Base-by-base conservation (phyloP, 1,140 invertebrate species). In the Drosophila parabipectinata region DNA sequence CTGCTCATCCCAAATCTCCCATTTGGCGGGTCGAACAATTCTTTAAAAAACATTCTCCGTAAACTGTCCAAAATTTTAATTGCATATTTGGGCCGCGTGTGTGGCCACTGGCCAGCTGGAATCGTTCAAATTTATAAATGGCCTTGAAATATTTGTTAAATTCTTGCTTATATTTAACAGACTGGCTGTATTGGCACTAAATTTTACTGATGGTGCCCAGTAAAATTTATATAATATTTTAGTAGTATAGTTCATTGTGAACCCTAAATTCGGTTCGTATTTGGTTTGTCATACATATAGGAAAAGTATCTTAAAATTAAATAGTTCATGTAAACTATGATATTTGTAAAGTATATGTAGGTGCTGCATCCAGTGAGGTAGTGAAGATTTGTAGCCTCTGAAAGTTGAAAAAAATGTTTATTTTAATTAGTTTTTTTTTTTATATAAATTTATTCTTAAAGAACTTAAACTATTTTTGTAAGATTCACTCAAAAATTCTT, bases 131-230 rank as follows among this genome's bases (percentile, higher is more conserved):
- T 51, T 51, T 64, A 6, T 18, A 26, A 64, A 64, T 26, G 0
- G 37, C 18, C 9, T 30, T 57, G 14, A 50, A 56, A 34, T 32
- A 57, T 57, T 48, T 56, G 12, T 24, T 28, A 18, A 24, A 45
- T 44, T 28, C 8, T 39, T 58, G 48, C 66, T 71, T 72, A 59
- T 51, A 71, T 72, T 71, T 59, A 71, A 72, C 54, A 72, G 66
- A 71, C 66, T 52, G 66, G 64, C 53, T 66, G 64, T 7, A 37
- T 39, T 37, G 59, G 28, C 48, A 28, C 32, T 39, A 39, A 72
- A 24, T 52, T 21, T 21, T 21, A 72, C 51, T 7, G 14, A 15
- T 45, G 37, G 37, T 59, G 66, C n/a, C 37, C 48, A 24, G 72
- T 53, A 53, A 67, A 61, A 53, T 53, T 44, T 14, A 64, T 39